Percentiles rank a stretch among this genome's conserved stretches.
phyloP scores from a whole-genome alignment of 1,140 invertebrate species.

The Hylyphantes graminicola region DNA sequence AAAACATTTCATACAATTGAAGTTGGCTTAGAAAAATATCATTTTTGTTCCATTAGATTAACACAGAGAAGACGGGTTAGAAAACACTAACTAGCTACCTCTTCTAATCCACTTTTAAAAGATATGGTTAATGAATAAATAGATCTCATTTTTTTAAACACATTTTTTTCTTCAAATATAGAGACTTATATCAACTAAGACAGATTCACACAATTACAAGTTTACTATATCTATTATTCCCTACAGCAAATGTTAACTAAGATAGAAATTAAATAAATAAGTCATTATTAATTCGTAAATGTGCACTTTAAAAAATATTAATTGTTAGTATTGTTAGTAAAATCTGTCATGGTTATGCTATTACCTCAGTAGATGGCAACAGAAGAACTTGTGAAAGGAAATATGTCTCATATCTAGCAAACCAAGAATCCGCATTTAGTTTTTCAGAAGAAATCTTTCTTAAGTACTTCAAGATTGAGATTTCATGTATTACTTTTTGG shows the following conservation, averaged over 20 bases:
- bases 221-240: not conserved
- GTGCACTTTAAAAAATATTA: not conserved
- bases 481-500: not conserved
- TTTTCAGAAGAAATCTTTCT: not conserved
- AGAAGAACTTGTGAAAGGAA: slow-evolving; percentile 16
- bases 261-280: not conserved
- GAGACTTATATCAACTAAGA: not conserved
- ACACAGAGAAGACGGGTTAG: too few relatives aligned
- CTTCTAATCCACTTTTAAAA: too few relatives aligned
- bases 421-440: slow-evolving; percentile 29
- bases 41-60: too few relatives aligned
- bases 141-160: too few relatives aligned
- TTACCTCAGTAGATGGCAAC: slow-evolving; percentile 12
- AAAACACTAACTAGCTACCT: too few relatives aligned
- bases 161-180: too few relatives aligned
- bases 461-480: slow-evolving; percentile 10
- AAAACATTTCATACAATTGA: too few relatives aligned
- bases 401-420: slow-evolving; percentile 37
- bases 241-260: not conserved
- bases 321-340: not conserved
- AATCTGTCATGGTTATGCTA: not conserved
- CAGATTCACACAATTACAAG: not conserved
- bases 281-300: not conserved
- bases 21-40: too few relatives aligned
- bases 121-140: too few relatives aligned